Base-by-base conservation (phyloP, 2,888 invertebrate genomes). In the Oscheius myriophilus region DNA sequence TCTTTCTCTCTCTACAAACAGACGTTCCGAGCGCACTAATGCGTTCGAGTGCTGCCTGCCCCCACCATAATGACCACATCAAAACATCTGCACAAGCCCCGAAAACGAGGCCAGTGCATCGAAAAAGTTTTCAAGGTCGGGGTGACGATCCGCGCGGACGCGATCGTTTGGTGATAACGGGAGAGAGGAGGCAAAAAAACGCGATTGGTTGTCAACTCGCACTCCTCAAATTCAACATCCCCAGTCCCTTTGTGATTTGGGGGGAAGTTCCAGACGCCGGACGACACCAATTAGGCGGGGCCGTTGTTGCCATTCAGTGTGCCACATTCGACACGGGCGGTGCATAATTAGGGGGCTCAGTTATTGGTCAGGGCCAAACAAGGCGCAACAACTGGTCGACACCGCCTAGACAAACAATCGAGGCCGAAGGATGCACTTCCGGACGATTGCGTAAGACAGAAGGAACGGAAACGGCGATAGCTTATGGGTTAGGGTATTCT, bases 91-190 rank as follows among this genome's bases (percentile, higher is more conserved):
- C 23, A 23, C 18, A 18, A 18, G 18, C 21, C 49, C 49, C n/a
- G 33, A 49, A 49, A 61, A 61, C 49, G 61, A 61, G 61, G 61
- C 49, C 61, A 61, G 39, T 61, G 61, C 46, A 61, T 49, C 46
- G 25, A 61, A 61, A 61, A 61, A 61, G 46, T 61, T 49, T 39
- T 45, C 26, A 61, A 49, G 49, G 61, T n/a, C 49, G 49, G 6
- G 6, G 49, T 18, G 21, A 26, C 33, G 9, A 33, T 33, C 33
- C 33, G 33, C 33, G 33, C 33, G n/a, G n/a, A n/a, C n/a, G 33
- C 33, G 33, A 33, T 33, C 33, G 33, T 33, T 33, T 33, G 33
- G 33, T 33, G 33, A 33, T 33, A 33, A 33, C 33, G 33, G 33
- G 49, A 46, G 39, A 18, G 61, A n/a, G 53, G 12, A 46, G 46